These are phyloP conservation scores for Furcula furcula DNA, from an alignment of 2,888 invertebrate genomes.

Conservation along the genomic window DNA sequence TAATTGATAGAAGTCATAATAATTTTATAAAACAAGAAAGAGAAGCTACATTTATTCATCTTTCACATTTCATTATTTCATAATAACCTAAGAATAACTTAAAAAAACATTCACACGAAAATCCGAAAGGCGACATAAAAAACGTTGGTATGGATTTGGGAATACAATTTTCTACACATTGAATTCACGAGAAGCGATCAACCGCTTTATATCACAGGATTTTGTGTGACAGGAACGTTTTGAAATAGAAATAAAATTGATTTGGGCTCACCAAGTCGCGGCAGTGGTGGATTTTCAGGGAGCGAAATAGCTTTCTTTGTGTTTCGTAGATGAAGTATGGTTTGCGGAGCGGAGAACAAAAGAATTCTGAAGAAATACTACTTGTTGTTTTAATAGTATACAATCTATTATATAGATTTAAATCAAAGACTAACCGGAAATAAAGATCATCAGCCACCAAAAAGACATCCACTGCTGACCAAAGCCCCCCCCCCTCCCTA, in stretches of 20 bases:
- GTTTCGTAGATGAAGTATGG: background rate
- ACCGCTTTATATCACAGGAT: slow-evolving; percentile 50
- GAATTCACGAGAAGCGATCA: slow-evolving; percentile 44
- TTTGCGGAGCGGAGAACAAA: background rate
- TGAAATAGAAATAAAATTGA: slow-evolving; percentile 51
- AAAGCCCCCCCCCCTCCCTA: too few relatives aligned
- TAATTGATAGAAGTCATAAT: too few relatives aligned
- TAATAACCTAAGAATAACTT: too few relatives aligned
- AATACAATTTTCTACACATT: slow-evolving; percentile 65
- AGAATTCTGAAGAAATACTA: too few relatives aligned
- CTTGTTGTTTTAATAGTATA: too few relatives aligned
- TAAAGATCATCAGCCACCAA: too few relatives aligned
- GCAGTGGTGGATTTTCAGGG: slow-evolving; percentile 18
- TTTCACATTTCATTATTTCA: too few relatives aligned
- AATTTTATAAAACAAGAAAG: too few relatives aligned
- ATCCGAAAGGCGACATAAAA: slow-evolving; percentile 26
- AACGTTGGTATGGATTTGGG: slow-evolving; percentile 37
- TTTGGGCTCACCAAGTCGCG: slow-evolving; percentile 30
- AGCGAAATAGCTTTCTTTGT: background rate
- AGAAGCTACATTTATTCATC: too few relatives aligned
- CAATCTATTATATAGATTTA: too few relatives aligned
- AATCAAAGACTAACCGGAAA: too few relatives aligned
- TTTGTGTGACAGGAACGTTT: slow-evolving; percentile 57
- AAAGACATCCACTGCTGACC: too few relatives aligned
- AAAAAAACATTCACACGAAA: slow-evolving; percentile 20